Conservation (phyloP, 1,140 invertebrate species). For the Magallana angulata region DNA sequence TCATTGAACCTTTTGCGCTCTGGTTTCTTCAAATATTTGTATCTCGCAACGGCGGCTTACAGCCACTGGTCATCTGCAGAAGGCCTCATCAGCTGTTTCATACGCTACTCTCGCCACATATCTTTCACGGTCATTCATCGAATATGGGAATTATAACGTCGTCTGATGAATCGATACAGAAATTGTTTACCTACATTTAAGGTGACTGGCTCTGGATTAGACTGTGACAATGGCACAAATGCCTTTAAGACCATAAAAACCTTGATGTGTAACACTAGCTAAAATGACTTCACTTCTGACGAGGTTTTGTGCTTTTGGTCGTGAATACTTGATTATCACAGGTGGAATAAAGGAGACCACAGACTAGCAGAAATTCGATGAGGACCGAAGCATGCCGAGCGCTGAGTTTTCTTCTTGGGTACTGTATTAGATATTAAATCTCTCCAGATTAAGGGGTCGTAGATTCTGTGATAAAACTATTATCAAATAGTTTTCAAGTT, state of each 20-base stretch:
- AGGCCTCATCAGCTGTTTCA: not conserved
- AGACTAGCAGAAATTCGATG: not conserved
- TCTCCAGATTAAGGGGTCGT: constrained; percentile 8
- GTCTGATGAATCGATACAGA: constrained; percentile 8
- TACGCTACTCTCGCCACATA: not conserved
- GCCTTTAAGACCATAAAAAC: constrained; percentile 21
- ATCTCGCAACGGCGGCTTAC: not conserved
- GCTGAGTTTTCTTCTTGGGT: not conserved
- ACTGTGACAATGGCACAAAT: not conserved
- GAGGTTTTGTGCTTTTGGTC: not conserved
- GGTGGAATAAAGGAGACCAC: not conserved
- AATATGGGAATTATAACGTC: not conserved
- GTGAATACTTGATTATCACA: not conserved
- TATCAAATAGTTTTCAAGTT: constrained; percentile 36
- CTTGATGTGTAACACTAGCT: not conserved
- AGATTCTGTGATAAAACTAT: constrained; percentile 34
- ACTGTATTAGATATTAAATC: constrained; percentile 35
- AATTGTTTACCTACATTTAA: constrained; percentile 34
- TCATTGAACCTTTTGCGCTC: no score
- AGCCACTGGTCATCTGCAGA: constrained; percentile 4
- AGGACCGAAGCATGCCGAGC: not conserved
- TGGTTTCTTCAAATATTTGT: not conserved
- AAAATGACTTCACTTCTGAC: not conserved
- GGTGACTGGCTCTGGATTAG: constrained; percentile 14
- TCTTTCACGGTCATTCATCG: constrained; percentile 13